Evolutionary conservation across 2,888 invertebrate species (phyloP), one percentile per base, ranked within the genome.

Genomic region (Sphecodes monilicornis): DNA sequence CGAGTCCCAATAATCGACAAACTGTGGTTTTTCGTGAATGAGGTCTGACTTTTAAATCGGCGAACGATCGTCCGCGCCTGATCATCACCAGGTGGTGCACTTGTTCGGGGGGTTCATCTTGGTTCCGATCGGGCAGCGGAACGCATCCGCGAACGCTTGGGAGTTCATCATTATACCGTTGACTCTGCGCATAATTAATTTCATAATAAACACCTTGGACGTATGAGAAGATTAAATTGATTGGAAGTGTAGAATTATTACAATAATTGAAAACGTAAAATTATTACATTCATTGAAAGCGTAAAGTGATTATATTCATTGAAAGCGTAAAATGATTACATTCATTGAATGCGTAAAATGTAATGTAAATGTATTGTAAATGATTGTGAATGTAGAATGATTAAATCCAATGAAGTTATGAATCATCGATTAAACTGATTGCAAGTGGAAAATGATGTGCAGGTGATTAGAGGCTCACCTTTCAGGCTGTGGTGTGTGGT

Each of bases 151-250:
- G 88, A 95, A 96, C 73, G 95, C 95, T 50, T 94, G 95, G 18
- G 95, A 95, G 90, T 96, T 96, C 95, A 95, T 95, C 95, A 95
- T 95, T 89, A 95, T 95, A 71, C 95, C 95, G 88, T 95, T 95
- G 39, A 95, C 95, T 89, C 95, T 95, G 89, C 26, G 78, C 70
- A 26, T 5, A 1, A n/a, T n/a, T 4, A 18, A 54, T 43, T 43
- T 39, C 46, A 50, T 22, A 50, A 50, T 6, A 50, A 50, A 18
- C 2, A 50, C 50, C 39, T 39, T n/a, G n/a, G n/a, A n/a, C n/a
- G n/a, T n/a, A n/a, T n/a, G n/a, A n/a, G n/a, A n/a, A n/a, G n/a
- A n/a, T n/a, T n/a, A n/a, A n/a, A n/a, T n/a, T n/a, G n/a, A n/a
- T n/a, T n/a, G n/a, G n/a, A n/a, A n/a, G n/a, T n/a, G n/a, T n/a